Conservation (phyloP, 2,113 vertebrate genomes). For the Pelecanus crispus region DNA sequence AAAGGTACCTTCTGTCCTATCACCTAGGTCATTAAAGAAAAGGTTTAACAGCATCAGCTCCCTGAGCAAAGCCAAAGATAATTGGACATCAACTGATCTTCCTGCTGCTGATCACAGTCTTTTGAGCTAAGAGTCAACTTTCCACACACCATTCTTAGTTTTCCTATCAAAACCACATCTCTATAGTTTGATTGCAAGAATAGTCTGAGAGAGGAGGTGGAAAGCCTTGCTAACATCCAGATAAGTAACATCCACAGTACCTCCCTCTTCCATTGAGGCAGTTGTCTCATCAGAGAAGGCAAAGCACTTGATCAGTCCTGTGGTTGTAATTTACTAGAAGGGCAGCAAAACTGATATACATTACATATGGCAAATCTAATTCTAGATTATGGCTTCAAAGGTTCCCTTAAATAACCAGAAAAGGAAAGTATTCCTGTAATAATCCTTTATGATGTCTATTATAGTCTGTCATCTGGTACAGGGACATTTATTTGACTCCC, state of each 20-base stretch:
- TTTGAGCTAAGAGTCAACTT: neutral
- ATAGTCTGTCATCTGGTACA: neutral
- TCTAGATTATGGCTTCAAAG: neutral
- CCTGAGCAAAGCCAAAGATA: neutral
- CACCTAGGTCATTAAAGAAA: neutral
- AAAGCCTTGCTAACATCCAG: neutral
- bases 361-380: neutral
- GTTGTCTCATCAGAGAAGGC: neutral
- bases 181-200: neutral
- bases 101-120: neutral
- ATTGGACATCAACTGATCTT: neutral
- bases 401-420: neutral
- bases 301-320: neutral
- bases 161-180: neutral
- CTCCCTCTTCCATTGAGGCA: neutral
- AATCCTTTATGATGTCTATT: neutral
- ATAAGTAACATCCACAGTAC: neutral
- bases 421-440: neutral
- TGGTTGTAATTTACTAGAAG: neutral
- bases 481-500: neutral
- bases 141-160: neutral
- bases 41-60: neutral
- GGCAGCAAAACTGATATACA: neutral
- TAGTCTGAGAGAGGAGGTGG: neutral
- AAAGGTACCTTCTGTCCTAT: neutral